Base-by-base conservation (phyloP, 2,888 invertebrate genomes). In the Tenthredo scrophulariae region DNA sequence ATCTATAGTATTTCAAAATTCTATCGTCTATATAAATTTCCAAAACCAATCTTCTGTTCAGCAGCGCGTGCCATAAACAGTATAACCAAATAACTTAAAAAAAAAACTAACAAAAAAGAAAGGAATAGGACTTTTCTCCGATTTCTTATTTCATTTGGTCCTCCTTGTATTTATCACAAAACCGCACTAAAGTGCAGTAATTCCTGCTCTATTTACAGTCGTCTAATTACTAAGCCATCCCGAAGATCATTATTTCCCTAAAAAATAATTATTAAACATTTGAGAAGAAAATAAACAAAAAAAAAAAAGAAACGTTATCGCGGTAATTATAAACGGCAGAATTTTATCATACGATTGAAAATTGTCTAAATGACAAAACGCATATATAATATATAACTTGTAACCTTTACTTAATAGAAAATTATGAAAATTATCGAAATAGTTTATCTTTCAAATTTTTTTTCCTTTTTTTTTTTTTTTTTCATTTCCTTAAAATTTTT, bases 1-100 rank as follows among this genome's bases (percentile, higher is more conserved):
- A 37, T 83, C 83, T 87, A 13, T 46, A 88, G 86, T 86, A 89
- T 91, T 91, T 91, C 89, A 89, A 90, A 87, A 86, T 84, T 77
- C 37, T 84, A 85, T 85, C 86, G 85, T 85, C 85, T 86, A 87
- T 6, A n/a, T 54, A 54, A 54, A 54, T 54, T 86, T 84, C 84
- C 85, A 85, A 87, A 85, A 85, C 87, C 84, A 85, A 85, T 87
- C 84, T 88, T 87, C 86, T 83, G 50, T 88, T 86, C 58, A 74
- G 84, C 62, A 72, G 65, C 84, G 85, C 58, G 83, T 87, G 84
- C 80, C 85, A 6, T 50, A 6, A 50, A 50, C 5, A 5, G 7
- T n/a, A n/a, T n/a, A n/a, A n/a, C n/a, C 54, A n/a, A n/a, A n/a
- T 54, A 54, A 18, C 54, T 54, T n/a, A 1, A 85, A 85, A 65